Conservation (phyloP, 53 echinoderm and acorn worm genomes). For the Antedon mediterranea region DNA sequence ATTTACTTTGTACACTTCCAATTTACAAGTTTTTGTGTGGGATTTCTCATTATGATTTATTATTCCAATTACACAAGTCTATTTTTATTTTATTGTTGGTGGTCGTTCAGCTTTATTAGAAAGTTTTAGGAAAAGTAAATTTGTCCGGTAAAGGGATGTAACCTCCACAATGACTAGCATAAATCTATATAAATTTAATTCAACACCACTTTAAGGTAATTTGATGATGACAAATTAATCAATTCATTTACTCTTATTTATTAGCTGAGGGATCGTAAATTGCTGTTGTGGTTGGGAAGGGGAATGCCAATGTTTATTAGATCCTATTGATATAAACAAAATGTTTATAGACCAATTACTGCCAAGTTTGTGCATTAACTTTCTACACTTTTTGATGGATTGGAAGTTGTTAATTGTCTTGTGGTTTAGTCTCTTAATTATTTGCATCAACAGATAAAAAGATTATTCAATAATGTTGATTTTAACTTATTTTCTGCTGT, state of each 20-base stretch:
- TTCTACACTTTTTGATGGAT: too few species aligned
- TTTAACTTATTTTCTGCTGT: too few species aligned
- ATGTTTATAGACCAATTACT: neutral
- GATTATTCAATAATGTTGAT: too few species aligned
- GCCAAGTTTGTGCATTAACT: too few species aligned
- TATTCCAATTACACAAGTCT: neutral
- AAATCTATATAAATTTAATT: neutral
- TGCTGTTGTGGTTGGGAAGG: neutral
- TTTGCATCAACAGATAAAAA: too few species aligned
- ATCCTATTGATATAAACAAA: neutral
- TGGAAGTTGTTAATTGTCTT: too few species aligned
- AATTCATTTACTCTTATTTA: neutral
- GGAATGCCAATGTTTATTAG: neutral
- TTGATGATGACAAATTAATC: neutral
- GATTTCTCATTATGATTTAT: neutral
- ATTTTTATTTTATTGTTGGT: neutral
- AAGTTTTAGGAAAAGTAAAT: neutral
- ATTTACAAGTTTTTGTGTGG: neutral
- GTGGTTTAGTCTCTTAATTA: too few species aligned
- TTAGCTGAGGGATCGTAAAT: neutral
- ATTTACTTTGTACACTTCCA: too few species aligned
- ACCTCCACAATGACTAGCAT: neutral
- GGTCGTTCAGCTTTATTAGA: neutral
- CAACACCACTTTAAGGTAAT: neutral
- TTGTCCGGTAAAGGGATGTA: neutral